Base-by-base conservation (phyloP, 1,140 invertebrate genomes). In the Dinothrombium tinctorium region DNA sequence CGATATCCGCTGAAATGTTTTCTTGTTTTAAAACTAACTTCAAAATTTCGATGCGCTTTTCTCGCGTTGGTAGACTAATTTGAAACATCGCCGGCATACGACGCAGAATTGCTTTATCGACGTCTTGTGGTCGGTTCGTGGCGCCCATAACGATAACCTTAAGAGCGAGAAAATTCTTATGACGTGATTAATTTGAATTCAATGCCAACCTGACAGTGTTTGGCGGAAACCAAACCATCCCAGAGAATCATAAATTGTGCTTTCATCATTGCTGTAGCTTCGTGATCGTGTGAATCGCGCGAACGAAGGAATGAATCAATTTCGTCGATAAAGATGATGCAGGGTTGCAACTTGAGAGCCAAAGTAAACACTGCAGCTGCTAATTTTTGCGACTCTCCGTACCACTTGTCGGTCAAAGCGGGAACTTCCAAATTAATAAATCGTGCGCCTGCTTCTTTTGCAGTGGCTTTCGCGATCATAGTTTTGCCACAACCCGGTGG, bases 241-340 rank as follows among this genome's bases (percentile, higher is more conserved):
- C 68, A 71, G 39, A 67, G 57, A 51, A 61, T 67, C 66, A 72
- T 68, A 48, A 72, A 72, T 54, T 69, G 65, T 6, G 69, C 66
- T 49, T 99, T 99, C 75, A 98, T 94, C 86, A 95, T 94, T 5
- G 87, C 84, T 0, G 90, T 96, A 1, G 84, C 86, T 62, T 98
- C 92, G 57, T 98, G 89, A 63, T 98, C 90, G 52, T 77, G 74
- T 3, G 73, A 67, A 52, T 76, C 79, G 31, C 92, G 69, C 21
- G 71, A 69, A 37, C 89, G 69, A 41, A 98, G 63, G 59, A 98
- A 92, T 11, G 89, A 94, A 65, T 96, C 90, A 52, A 98, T 95
- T 71, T 96, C 90, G 66, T 96, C 92, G 55, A 92, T 78, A 51
- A 92, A 89, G 42, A 90, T 80, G 45, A 90, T 92, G 45, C 80